Base-by-base conservation (phyloP, 30 jellyfish, hydroid and myxozoan species). In the Pseudorhiza aurosa region DNA sequence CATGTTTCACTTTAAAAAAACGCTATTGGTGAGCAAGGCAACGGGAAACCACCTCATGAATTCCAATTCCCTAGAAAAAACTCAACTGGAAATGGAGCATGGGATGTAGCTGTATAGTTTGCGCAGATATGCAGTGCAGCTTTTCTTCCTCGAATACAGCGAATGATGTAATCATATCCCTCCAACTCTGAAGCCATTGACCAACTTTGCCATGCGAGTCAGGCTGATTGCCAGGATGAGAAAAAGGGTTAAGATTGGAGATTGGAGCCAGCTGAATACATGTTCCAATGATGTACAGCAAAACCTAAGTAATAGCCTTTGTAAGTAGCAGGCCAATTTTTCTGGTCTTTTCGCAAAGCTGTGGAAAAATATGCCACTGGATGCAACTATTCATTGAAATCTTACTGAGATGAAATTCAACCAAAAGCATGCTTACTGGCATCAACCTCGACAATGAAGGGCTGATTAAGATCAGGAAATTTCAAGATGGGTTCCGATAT, bases 81-180 rank as follows among this genome's bases (percentile, higher is more conserved):
- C n/a, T n/a, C n/a, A n/a, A n/a, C n/a, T n/a, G n/a, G n/a, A n/a
- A n/a, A n/a, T n/a, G n/a, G n/a, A n/a, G n/a, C n/a, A n/a, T n/a
- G n/a, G n/a, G n/a, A n/a, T n/a, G n/a, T n/a, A n/a, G n/a, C n/a
- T n/a, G n/a, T n/a, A n/a, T n/a, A n/a, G n/a, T n/a, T n/a, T n/a
- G n/a, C n/a, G n/a, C n/a, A n/a, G n/a, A n/a, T n/a, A n/a, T n/a
- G n/a, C n/a, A n/a, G n/a, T 64, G 0, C 78, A 64, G 27, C 31
- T 32, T 64, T 64, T 29, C 19, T 64, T 29, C 78, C 78, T 11
- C 78, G 9, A 64, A 64, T 64, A 64, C n/a, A 64, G 47, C 15
- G 10, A 21, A 64, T 64, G 59, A 64, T 64, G 78, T 64, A 64
- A 71, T 64, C 78, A 64, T 64, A 64, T 30, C 31, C 59, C 78